phyloP scores from a whole-genome alignment of 2,113 vertebrate genomes.

The Gopherus flavomarginatus region DNA sequence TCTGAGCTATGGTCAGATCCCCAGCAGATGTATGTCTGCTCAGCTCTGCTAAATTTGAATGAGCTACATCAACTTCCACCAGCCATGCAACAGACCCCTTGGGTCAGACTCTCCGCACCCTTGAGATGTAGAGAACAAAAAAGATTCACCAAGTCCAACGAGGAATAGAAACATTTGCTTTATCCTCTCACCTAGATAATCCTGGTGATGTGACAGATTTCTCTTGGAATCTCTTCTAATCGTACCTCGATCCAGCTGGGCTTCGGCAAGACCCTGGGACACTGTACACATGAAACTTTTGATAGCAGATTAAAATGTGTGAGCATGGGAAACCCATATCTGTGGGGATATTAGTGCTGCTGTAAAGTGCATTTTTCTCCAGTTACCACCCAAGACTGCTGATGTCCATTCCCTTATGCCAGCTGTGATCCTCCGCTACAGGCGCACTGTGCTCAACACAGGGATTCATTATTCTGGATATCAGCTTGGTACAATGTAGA shows the following conservation, averaged over 20 bases:
- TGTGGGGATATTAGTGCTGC: background rate
- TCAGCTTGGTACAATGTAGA: background rate
- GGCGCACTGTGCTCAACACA: background rate
- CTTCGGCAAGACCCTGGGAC: background rate
- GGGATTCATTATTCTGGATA: background rate
- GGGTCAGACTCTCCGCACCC: background rate
- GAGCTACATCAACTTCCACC: background rate
- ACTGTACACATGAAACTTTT: background rate
- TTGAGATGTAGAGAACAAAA: background rate
- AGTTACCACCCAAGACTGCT: background rate
- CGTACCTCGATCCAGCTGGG: background rate
- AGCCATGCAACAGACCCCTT: background rate
- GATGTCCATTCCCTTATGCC: background rate
- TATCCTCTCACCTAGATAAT: background rate
- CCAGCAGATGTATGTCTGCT: background rate
- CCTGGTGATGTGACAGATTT: background rate
- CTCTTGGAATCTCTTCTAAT: background rate
- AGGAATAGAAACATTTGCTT: background rate
- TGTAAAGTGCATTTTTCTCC: background rate
- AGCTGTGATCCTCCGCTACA: background rate
- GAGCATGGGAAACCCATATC: background rate
- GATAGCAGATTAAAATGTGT: background rate
- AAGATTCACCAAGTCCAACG: background rate
- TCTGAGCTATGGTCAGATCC: background rate
- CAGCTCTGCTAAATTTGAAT: background rate